Percentiles rank a stretch among this genome's conserved stretches.
Evolutionary conservation across 1,140 invertebrate genomes (phyloP).

Genomic region (Scaptomyza graminum): DNA sequence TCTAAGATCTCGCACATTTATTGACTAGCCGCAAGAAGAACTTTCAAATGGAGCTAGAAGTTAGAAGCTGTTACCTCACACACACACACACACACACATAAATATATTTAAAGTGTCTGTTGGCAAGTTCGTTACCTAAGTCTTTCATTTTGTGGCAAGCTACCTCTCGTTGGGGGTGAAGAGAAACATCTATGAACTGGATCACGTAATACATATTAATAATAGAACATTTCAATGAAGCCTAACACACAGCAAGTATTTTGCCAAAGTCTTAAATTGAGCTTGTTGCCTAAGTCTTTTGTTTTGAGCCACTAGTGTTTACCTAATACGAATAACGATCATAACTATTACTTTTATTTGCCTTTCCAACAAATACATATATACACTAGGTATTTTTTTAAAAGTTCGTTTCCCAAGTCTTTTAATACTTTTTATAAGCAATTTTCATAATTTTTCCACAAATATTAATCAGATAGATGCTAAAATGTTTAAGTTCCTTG

Average conservation of each 20-base stretch:
- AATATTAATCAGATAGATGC: too few relatives aligned
- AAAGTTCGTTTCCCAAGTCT: slow-evolving; percentile 29
- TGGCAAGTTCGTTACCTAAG: slow-evolving; percentile 14
- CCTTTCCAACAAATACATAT: too few relatives aligned
- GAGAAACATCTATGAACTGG: not conserved
- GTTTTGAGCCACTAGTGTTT: not conserved
- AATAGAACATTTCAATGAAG: not conserved
- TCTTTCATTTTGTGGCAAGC: slow-evolving; percentile 5
- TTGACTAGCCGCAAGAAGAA: slow-evolving; percentile 39
- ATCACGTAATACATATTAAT: not conserved
- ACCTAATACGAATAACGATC: too few relatives aligned
- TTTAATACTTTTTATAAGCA: not conserved
- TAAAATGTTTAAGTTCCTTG: too few relatives aligned
- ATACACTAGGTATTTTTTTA: too few relatives aligned
- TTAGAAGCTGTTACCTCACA: slow-evolving; percentile 4
- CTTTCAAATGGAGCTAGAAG: slow-evolving; percentile 37
- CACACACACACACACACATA: slow-evolving; percentile 1
- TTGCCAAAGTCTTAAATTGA: not conserved
- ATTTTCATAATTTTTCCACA: too few relatives aligned
- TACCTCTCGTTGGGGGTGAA: not conserved
- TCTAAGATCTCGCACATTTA: slow-evolving; percentile 42
- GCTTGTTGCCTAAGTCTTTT: slow-evolving; percentile 25
- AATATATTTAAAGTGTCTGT: not conserved
- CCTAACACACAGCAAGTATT: not conserved
- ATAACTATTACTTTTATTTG: too few relatives aligned